phyloP scores from a whole-genome alignment of 2,888 invertebrate genomes.

The Ctena decussata region DNA sequence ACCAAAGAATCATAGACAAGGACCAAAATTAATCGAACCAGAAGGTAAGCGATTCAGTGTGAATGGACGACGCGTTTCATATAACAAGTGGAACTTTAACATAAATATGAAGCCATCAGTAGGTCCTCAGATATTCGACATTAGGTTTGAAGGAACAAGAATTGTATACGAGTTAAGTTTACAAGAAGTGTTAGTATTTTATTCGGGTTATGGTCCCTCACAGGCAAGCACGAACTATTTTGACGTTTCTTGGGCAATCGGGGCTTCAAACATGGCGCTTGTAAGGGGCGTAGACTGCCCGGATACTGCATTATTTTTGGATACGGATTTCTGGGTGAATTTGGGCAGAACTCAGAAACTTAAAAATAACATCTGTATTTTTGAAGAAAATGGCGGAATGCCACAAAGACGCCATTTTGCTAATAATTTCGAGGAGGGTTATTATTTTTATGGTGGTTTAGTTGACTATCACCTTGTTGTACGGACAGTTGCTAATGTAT shows the following conservation, averaged over 20 bases:
- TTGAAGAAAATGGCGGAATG: slow-evolving; percentile 75
- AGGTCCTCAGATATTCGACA: slow-evolving; percentile 75
- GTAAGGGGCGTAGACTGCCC: slow-evolving; percentile 82
- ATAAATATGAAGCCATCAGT: slow-evolving; percentile 70
- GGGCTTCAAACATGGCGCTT: slow-evolving; percentile 72
- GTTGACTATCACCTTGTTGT: slow-evolving; percentile 75
- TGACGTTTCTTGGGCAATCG: slow-evolving; percentile 74
- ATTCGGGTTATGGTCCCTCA: slow-evolving; percentile 75
- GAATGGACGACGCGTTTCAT: slow-evolving; percentile 74
- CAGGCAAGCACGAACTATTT: slow-evolving; percentile 67
- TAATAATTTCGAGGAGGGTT: slow-evolving; percentile 57
- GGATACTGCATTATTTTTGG: slow-evolving; percentile 75
- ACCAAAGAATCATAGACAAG: slow-evolving; percentile 42
- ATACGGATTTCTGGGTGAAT: slow-evolving; percentile 68
- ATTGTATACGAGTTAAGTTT: slow-evolving; percentile 81
- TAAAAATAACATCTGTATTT: slow-evolving; percentile 77
- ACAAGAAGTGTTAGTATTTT: slow-evolving; percentile 77
- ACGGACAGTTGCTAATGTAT: slow-evolving; percentile 72
- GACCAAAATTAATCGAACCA: slow-evolving; percentile 76
- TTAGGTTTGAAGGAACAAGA: slow-evolving; percentile 74
- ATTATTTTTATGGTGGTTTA: slow-evolving; percentile 70
- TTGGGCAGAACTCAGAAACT: slow-evolving; percentile 43
- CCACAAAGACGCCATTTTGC: slow-evolving; percentile 78
- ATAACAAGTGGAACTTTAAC: slow-evolving; percentile 81
- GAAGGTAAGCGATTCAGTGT: slow-evolving; percentile 80